Evolutionary conservation across 1,140 invertebrate species (phyloP), one percentile per base, ranked within the genome.

Genomic region (Himalopsyche phryganea): DNA sequence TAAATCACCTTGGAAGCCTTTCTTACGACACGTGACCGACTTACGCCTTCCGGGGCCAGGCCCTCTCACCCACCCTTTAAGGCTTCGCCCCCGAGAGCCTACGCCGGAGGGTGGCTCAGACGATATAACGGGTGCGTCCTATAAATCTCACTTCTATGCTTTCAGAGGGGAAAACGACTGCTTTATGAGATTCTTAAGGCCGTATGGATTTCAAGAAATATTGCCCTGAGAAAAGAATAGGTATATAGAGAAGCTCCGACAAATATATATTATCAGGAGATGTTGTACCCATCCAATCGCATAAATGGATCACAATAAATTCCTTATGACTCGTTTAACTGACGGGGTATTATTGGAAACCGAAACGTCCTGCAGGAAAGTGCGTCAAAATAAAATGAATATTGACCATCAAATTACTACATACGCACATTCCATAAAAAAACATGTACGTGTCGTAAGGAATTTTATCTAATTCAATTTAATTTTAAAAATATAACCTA

Each of bases 131-230:
- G 63, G 74, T 76, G 72, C 74, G 71, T 68, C 66, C 57, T 63
- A 78, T 78, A 78, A 78, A 77, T 78, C 75, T 77, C 71, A 75
- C 75, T 77, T 74, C 73, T 70, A 75, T 76, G 75, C 74, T 77
- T 75, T 72, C 73, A 68, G 75, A 69, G 68, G 74, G 74, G 73
- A 72, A 69, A 71, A 70, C 74, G 73, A 71, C 72, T 78, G 75
- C 70, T 78, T 78, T 78, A 78, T 77, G 76, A 66, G 75, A 76
- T 77, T 73, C 75, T 78, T 76, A 77, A 78, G 75, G 74, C 75
- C 75, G 75, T 78, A 78, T 77, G 76, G 75, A 77, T 78, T 78
- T 77, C 71, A 71, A 68, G 71, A 77, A 77, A 78, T 77, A 77
- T 78, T 78, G 75, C 74, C 42, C 38, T 15, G 52, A 51, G 58